phyloP scores from a whole-genome alignment of 2,113 vertebrate genomes.

The Podarcis cretensis region DNA sequence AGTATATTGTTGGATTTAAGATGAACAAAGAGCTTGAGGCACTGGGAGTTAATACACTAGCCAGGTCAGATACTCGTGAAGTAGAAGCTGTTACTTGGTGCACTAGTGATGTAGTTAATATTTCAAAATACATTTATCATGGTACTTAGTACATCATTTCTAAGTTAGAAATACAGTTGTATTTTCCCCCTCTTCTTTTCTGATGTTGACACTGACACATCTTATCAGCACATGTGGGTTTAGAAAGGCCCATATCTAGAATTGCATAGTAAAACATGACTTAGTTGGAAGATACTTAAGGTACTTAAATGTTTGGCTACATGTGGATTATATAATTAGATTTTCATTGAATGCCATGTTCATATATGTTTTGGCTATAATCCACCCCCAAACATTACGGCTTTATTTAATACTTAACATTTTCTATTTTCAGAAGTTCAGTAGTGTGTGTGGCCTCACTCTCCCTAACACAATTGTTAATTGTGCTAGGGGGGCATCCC shows the following conservation, averaged over 20 bases:
- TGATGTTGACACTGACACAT: not conserved
- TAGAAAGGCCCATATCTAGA: not conserved
- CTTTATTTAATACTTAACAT: not conserved
- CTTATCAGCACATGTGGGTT: not conserved
- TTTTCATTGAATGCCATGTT: not conserved
- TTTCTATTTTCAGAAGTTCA: not conserved
- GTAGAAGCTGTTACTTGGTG: constrained; percentile 45
- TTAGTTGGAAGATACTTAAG: not conserved
- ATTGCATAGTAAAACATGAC: not conserved
- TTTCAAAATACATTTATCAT: constrained; percentile 15
- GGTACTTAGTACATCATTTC: constrained; percentile 15
- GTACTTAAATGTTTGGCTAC: not conserved
- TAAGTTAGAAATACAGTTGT: constrained; percentile 22
- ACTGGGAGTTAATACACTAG: constrained; percentile 63
- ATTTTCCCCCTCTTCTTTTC: not conserved
- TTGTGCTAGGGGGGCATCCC: too few species aligned
- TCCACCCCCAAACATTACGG: not conserved
- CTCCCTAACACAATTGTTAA: not conserved
- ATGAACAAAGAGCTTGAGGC: constrained; percentile 68
- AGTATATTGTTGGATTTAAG: constrained; percentile 81
- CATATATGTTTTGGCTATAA: not conserved
- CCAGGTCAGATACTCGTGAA: constrained; percentile 59
- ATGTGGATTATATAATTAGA: not conserved
- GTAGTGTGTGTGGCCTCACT: not conserved
- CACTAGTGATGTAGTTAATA: not conserved